A percentile compares a stretch with the other conserved stretches of the same genome.
These are phyloP conservation scores for Sinohyriopsis cumingii DNA, from an alignment of 2,888 invertebrate genomes.

Conservation along the genomic window DNA sequence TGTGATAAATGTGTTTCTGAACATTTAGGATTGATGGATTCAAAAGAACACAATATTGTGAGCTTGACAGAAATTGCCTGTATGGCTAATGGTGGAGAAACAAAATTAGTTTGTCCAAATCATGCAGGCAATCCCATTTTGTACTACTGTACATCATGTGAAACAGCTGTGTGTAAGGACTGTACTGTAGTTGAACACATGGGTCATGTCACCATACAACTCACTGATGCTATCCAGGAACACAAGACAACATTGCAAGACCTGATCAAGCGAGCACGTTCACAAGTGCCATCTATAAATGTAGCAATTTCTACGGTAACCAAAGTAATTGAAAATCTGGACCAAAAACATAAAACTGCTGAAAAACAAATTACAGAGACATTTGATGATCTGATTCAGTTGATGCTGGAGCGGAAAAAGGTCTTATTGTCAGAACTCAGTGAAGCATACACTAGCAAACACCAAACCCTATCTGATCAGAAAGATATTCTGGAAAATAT, in stretches of 20 bases:
- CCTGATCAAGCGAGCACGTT: conserved; percentile 65
- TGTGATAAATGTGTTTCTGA: conserved; percentile 63
- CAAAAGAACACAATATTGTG: conserved; percentile 54
- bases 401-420: conserved; percentile 67
- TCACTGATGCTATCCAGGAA: conserved; percentile 73
- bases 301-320: conserved; percentile 64
- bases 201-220: conserved; percentile 71
- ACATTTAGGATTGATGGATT: conserved; percentile 54
- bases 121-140: conserved; percentile 67
- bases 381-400: conserved; percentile 66
- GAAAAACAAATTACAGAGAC: conserved; percentile 64
- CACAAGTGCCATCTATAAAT: conserved; percentile 66
- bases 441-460: conserved; percentile 64
- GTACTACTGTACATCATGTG: conserved; percentile 74
- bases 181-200: conserved; percentile 74
- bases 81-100: conserved; percentile 48
- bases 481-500: conserved; percentile 69
- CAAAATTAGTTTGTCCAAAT: conserved; percentile 67
- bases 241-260: conserved; percentile 65
- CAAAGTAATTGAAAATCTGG: conserved; percentile 57
- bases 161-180: conserved; percentile 74
- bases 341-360: conserved; percentile 49
- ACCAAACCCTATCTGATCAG: conserved; percentile 67
- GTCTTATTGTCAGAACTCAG: conserved; percentile 67
- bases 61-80: conserved; percentile 59